These are phyloP conservation scores for Lontra canadensis DNA, from an alignment of 2,113 vertebrate genomes.

Conservation along the genomic window DNA sequence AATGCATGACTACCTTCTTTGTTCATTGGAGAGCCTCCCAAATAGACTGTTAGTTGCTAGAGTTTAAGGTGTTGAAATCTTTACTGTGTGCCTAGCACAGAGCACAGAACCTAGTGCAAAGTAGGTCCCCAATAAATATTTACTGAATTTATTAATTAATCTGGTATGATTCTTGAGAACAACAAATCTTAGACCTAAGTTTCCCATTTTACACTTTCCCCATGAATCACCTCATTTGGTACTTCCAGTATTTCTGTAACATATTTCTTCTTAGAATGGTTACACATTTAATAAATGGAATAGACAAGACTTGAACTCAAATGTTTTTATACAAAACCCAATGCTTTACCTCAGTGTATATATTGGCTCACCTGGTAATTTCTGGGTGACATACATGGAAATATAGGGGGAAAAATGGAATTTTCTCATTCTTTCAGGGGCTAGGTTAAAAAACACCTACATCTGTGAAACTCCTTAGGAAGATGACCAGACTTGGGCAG, in stretches of 20 bases:
- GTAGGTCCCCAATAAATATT: neutral
- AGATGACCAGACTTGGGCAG: neutral
- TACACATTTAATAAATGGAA: neutral
- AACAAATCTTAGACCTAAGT: neutral
- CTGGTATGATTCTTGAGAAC: conserved; percentile 11
- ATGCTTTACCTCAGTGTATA: neutral
- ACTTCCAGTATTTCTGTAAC: neutral
- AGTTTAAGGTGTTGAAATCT: neutral
- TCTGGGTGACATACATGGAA: neutral
- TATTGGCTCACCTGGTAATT: neutral
- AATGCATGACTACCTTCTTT: neutral
- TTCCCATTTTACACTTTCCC: neutral
- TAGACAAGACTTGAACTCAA: neutral
- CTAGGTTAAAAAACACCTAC: neutral
- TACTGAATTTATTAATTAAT: neutral
- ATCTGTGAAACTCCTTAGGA: neutral
- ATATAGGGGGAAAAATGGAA: neutral
- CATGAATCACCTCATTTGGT: neutral
- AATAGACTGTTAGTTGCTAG: neutral
- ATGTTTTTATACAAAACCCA: neutral
- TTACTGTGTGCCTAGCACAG: neutral
- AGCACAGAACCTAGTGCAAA: neutral
- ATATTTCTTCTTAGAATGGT: neutral
- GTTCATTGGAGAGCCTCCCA: neutral
- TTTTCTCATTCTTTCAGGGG: neutral